A percentile compares a stretch with the other conserved stretches of the same genome.
Conservation (phyloP, 2,113 vertebrate species). For the Colinus virginianus region DNA sequence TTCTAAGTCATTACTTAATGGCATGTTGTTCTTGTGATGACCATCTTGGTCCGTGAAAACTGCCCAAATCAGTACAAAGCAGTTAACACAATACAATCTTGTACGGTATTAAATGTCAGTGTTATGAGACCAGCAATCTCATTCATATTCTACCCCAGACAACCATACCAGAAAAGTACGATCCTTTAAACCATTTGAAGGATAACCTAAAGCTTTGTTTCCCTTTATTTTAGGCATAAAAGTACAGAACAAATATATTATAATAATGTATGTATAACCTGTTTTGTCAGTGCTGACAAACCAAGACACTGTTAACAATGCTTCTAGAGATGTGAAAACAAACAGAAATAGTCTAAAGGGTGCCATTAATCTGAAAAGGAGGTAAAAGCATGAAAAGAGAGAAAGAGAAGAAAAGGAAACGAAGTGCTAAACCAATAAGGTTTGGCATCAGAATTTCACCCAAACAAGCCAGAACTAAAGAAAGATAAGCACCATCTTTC, state of each 20-base stretch:
- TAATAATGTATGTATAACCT: neutral
- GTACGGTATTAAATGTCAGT: neutral
- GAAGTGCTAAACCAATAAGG: neutral
- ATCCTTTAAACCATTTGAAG: neutral
- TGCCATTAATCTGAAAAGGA: neutral
- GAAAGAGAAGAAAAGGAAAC: neutral
- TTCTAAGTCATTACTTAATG: neutral
- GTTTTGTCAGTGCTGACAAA: neutral
- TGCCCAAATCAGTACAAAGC: neutral
- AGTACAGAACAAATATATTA: neutral
- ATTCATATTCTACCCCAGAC: neutral
- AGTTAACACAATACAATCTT: neutral
- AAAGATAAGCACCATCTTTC: neutral
- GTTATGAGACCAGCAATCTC: neutral
- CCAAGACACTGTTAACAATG: neutral
- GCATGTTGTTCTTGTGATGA: neutral
- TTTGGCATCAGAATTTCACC: neutral
- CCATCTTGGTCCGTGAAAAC: neutral
- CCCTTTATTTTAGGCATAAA: neutral
- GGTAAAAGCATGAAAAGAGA: neutral
- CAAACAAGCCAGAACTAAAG: neutral
- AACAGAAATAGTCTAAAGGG: neutral
- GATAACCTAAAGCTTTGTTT: neutral
- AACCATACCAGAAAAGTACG: neutral
- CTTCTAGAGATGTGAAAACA: neutral